Percentiles rank a stretch among this genome's conserved stretches.
phyloP scores from a whole-genome alignment of 2,113 vertebrate genomes.

The Psephotus haematonotus region DNA sequence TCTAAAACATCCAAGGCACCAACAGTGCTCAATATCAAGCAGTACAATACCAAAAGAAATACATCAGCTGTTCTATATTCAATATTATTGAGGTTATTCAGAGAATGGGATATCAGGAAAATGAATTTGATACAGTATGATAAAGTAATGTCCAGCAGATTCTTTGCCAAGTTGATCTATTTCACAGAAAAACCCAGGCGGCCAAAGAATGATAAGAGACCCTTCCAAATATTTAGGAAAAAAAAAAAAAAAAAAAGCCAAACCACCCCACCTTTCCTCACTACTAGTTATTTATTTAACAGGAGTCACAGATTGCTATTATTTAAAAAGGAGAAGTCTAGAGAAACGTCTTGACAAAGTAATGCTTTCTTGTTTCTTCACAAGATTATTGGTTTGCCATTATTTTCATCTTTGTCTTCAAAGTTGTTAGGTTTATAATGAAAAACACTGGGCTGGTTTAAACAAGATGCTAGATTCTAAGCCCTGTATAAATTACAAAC shows the following conservation, averaged over 20 bases:
- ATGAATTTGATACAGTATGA: neutral
- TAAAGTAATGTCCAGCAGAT: neutral
- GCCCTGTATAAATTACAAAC: neutral
- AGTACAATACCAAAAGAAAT: neutral
- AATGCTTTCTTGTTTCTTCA: neutral
- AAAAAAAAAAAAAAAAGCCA: fast-evolving
- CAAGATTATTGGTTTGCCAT: neutral
- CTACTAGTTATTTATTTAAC: neutral
- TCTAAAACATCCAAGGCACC: neutral
- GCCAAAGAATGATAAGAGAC: neutral
- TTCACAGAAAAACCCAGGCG: neutral
- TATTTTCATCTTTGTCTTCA: neutral
- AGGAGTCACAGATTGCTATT: neutral
- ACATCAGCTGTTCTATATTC: neutral
- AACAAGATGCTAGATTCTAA: neutral
- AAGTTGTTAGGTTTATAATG: neutral
- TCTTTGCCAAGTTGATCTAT: neutral
- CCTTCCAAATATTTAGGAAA: neutral
- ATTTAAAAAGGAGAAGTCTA: neutral
- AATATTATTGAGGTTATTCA: neutral
- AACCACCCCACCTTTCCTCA: fast-evolving
- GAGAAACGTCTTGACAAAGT: neutral
- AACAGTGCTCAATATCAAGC: neutral
- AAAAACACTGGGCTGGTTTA: neutral
- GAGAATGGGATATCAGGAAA: neutral